phyloP scores from a whole-genome alignment of 2,113 vertebrate species.

The Sceloporus tristichus region DNA sequence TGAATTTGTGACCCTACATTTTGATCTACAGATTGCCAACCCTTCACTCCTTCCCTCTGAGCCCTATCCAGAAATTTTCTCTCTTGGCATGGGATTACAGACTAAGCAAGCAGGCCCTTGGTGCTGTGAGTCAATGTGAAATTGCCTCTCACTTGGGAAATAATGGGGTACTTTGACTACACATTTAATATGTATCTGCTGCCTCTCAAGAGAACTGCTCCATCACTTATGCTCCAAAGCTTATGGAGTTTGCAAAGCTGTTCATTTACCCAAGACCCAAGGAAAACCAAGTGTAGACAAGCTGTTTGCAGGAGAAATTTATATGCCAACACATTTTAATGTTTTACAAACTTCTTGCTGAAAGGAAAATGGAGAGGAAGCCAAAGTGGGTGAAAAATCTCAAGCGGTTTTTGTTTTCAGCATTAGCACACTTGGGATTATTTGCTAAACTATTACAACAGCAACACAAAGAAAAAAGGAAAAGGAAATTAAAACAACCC shows the following conservation, averaged over 20 bases:
- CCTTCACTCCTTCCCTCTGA: neutral
- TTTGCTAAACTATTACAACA: conserved; percentile 21
- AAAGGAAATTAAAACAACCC: neutral
- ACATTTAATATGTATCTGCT: conserved; percentile 52
- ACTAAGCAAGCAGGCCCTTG: neutral
- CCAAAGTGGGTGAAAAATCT: conserved; percentile 34
- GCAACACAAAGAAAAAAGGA: neutral
- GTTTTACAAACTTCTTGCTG: conserved; percentile 42
- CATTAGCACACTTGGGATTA: neutral
- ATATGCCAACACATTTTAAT: conserved; percentile 37
- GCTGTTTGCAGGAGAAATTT: conserved; percentile 27
- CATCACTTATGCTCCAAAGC: conserved; percentile 33
- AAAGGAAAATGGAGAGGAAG: conserved; percentile 33
- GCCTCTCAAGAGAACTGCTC: conserved; percentile 46
- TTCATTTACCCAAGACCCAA: conserved; percentile 51
- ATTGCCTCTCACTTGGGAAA: neutral
- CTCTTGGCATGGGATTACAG: neutral
- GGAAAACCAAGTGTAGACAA: conserved; percentile 41
- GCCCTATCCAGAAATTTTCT: neutral
- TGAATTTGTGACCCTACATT: neutral
- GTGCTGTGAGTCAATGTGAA: neutral
- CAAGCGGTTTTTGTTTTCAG: conserved; percentile 38
- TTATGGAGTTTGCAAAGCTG: conserved; percentile 49
- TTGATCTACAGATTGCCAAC: neutral
- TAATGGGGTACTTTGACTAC: conserved; percentile 45